Percentiles rank a stretch among this genome's conserved stretches.
These are phyloP conservation scores for Leptopterna dolabrata DNA, from an alignment of 2,888 invertebrate species.

Conservation along the genomic window DNA sequence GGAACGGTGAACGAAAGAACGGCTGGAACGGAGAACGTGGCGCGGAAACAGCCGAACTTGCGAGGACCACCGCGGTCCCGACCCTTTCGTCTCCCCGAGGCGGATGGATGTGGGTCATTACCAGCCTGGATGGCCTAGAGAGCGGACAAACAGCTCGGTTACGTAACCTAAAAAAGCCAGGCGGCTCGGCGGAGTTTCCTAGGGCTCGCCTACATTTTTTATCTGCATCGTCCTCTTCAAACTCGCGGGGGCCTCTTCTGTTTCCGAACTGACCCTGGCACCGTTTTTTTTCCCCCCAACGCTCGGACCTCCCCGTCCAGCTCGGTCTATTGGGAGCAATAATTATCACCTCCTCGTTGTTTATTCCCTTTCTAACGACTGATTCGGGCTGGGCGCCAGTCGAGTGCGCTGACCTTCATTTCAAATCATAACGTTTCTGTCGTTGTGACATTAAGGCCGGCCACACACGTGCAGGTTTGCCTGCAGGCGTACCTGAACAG, in stretches of 20 bases:
- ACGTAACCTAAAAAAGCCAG: background rate
- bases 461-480: too few relatives aligned
- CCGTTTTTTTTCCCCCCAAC: too few relatives aligned
- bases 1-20: too few relatives aligned
- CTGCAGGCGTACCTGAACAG: too few relatives aligned
- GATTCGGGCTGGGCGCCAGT: background rate
- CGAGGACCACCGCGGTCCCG: too few relatives aligned
- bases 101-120: slow-evolving; percentile 14
- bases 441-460: background rate
- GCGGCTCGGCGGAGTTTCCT: background rate
- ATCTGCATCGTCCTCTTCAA: background rate
- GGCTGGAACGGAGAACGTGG: too few relatives aligned
- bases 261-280: slow-evolving; percentile 20
- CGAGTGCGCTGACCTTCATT: slow-evolving; percentile 30
- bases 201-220: slow-evolving; percentile 16
- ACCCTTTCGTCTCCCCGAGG: background rate
- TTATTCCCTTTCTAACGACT: background rate
- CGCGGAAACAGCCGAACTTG: too few relatives aligned
- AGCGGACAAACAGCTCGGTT: slow-evolving; percentile 6
- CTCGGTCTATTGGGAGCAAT: slow-evolving; percentile 4
- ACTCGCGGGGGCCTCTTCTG: background rate
- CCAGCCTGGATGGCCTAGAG: slow-evolving; percentile 24
- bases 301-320: background rate
- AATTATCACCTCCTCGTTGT: background rate
- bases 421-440: background rate